Conservation (phyloP, 2,797 vertebrate species). For the Myiotriccus ornatus region DNA sequence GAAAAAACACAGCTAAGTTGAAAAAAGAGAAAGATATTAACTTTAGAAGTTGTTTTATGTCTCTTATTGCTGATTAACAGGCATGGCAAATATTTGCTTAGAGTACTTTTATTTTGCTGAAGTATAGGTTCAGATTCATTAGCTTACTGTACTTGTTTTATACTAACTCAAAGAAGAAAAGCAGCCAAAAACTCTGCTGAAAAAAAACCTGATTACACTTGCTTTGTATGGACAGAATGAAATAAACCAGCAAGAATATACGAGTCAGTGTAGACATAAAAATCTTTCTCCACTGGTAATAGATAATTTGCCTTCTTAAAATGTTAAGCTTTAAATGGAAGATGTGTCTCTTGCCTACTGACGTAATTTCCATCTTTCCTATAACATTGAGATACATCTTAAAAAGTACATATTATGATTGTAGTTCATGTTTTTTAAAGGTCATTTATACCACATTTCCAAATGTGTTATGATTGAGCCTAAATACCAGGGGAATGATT, state of each 20-base stretch:
- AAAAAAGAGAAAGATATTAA: neutral
- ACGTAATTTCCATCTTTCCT: neutral
- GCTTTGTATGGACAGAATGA: neutral
- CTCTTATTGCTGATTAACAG: neutral
- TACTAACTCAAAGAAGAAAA: neutral
- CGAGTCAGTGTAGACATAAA: neutral
- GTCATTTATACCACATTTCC: neutral
- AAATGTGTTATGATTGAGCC: neutral
- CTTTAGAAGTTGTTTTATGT: neutral
- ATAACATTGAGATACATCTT: neutral
- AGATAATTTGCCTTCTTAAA: neutral
- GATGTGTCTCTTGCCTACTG: neutral
- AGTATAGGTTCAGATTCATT: neutral
- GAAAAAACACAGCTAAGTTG: neutral
- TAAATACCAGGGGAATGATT: neutral
- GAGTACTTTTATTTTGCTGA: neutral
- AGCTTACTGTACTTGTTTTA: neutral
- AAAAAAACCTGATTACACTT: neutral
- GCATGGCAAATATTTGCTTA: neutral
- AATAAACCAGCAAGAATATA: neutral
- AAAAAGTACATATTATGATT: neutral
- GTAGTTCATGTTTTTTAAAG: conserved; percentile 16
- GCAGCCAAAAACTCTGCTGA: neutral
- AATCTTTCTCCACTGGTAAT: neutral
- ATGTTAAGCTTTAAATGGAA: conserved; percentile 14